Base-by-base conservation (phyloP, 2,113 vertebrate genomes). In the Oxyura jamaicensis region DNA sequence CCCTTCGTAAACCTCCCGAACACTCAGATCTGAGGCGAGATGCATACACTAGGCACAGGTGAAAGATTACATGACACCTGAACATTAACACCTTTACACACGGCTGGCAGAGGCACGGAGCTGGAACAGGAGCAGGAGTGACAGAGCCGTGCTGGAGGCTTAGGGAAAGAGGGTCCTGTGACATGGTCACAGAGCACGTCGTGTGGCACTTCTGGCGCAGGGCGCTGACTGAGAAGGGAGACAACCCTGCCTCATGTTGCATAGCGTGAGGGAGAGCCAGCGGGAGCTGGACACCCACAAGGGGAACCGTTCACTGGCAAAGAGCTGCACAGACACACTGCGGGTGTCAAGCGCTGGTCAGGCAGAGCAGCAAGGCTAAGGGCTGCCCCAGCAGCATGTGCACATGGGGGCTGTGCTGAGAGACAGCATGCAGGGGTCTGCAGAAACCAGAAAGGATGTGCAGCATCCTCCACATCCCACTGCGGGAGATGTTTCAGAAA, bases 401-500 rank as follows among this genome's bases (percentile, higher is more conserved):
- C 48, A 48, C 46, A 22, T 22, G 46, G 46, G 53, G 26, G n/a
- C 52, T 89, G 3, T 20, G 25, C 7, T 48, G 35, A 48, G 0
- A 81, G 68, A 35, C 52, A 77, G 56, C 42, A 75, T 53, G 48
- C 56, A 86, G 10, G 39, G 25, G 8, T 14, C 56, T 63, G 66
- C 16, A 83, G n/a, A 2, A 44, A 50, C 25, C 29, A 60, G 15
- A 53, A 20, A 31, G 16, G 83, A 77, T 79, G n/a, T 60, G 48
- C 48, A 78, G 69, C 31, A 66, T 91, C 53, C 31, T 88, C 73
- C 79, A 25, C 66, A 79, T 86, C n/a, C 88, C 23, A 4, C 83
- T 39, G 55, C 16, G 71, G 75, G 50, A 91, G 29, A 35, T 63
- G 63, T 56, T 41, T 93, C 63, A 92, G 94, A 96, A 97, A 96